A percentile compares a stretch with the other conserved stretches of the same genome.
Evolutionary conservation across 2,797 vertebrate species (phyloP).

Genomic region (Sylvia borin): DNA sequence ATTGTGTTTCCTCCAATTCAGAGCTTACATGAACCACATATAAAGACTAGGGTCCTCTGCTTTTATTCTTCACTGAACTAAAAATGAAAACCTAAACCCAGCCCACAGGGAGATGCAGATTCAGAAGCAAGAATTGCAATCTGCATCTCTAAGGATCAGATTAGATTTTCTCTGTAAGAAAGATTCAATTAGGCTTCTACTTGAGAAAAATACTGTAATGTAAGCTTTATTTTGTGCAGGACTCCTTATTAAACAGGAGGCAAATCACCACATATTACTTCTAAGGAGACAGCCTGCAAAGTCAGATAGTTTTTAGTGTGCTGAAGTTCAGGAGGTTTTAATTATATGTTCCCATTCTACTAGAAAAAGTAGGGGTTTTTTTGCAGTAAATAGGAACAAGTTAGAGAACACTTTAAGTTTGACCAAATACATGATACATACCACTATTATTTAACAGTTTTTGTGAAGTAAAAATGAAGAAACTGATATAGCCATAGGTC

Average conservation of each 20-base stretch:
- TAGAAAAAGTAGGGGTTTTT: not conserved
- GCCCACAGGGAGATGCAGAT: not conserved
- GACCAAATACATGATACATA: not conserved
- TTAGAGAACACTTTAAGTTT: not conserved
- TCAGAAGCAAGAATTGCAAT: not conserved
- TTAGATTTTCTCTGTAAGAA: not conserved
- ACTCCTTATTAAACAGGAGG: not conserved
- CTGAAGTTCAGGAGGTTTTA: constrained; percentile 13
- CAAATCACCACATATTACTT: not conserved
- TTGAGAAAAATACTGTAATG: constrained; percentile 12
- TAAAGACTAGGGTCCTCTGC: not conserved
- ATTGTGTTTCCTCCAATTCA: not conserved
- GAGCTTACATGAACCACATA: not conserved
- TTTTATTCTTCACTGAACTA: not conserved
- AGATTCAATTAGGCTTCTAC: not conserved
- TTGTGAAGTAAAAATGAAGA: not conserved
- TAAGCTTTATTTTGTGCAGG: not conserved
- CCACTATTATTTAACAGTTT: not conserved
- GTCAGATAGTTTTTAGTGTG: not conserved
- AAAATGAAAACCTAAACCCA: not conserved
- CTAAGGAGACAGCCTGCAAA: not conserved
- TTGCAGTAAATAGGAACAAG: not conserved
- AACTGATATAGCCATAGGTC: not conserved
- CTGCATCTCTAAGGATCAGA: not conserved
- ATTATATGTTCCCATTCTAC: not conserved